These are phyloP conservation scores for Cyphomyrus discorhynchus DNA, from an alignment of 2,113 vertebrate species.

Conservation along the genomic window DNA sequence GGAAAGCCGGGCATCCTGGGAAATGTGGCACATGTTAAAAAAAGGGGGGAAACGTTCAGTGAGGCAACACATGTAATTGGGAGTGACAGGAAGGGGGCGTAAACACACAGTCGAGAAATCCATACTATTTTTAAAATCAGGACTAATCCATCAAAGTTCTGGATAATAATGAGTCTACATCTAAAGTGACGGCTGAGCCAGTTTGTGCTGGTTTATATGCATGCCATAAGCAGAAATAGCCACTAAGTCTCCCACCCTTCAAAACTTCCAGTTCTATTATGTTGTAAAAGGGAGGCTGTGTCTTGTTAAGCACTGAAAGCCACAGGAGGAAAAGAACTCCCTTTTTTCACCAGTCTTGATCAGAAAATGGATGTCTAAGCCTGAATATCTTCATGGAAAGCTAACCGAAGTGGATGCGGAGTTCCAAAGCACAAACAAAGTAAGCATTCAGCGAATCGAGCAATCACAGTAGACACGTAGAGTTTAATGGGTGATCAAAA, in stretches of 20 bases:
- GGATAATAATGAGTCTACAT: not conserved
- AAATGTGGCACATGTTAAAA: not conserved
- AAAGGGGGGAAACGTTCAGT: not conserved
- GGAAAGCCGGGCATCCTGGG: not conserved
- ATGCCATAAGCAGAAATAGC: not conserved
- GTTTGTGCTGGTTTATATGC: not conserved
- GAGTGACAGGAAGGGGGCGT: not conserved
- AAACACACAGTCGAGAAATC: not conserved
- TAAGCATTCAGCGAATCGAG: not conserved
- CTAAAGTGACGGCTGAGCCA: not conserved
- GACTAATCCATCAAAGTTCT: not conserved
- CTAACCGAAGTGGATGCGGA: not conserved
- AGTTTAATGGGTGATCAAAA: not conserved
- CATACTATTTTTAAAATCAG: not conserved
- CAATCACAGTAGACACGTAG: not conserved
- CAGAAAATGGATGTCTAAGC: not conserved
- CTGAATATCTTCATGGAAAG: not conserved
- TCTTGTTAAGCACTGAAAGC: not conserved
- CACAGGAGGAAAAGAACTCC: not conserved
- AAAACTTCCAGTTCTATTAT: slow-evolving; percentile 1
- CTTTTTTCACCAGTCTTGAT: not conserved
- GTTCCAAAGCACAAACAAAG: not conserved
- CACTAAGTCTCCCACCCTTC: not conserved
- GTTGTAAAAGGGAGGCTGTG: not conserved
- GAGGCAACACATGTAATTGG: not conserved